Evolutionary conservation across 2,113 vertebrate genomes (phyloP), one percentile per base, ranked within the genome.

Genomic region (Motacilla tschutschensis): DNA sequence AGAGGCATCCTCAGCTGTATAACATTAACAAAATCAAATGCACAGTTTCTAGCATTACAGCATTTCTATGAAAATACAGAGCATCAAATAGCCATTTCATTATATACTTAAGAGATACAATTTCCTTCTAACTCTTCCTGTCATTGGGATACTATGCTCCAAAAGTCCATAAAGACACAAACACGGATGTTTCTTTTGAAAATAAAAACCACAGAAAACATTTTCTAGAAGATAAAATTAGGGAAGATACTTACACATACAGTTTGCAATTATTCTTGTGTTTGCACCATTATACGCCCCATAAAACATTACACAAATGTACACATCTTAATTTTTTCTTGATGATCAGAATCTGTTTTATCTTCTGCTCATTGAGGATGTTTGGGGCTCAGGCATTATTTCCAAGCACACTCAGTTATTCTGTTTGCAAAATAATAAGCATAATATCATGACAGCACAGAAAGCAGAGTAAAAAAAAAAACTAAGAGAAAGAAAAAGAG

Each of bases 171-270:
- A 94, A 74, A 78, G 64, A 84, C 35, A 86, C 35, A 90, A 59
- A 65, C 36, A 69, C 40, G 11, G 17, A 22, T 84, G 69, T 93
- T 89, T 87, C 48, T 79, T 72, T 67, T 13, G n/a, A 88, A 79
- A 94, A 86, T 78, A 92, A 93, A 89, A 93, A 31, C 31, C 29
- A 94, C 13, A 82, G n/a, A 91, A 85, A 82, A 12, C 43, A 31
- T 71, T 86, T 85, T 71, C 33, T 48, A 43, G 67, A 91, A 90
- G 44, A 82, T 59, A 84, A 88, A 94, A 97, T 95, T 83, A 94
- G 79, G 58, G 85, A 95, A 89, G 71, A 94, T 97, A 97, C 97
- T 97, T 97, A 97, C 97, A 97, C 95, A 97, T 91, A 96, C 31
- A 84, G 63, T 95, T 95, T 92, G 91, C 94, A 95, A 95, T 95